phyloP scores from a whole-genome alignment of 2,113 vertebrate species.

The Strigops habroptila region DNA sequence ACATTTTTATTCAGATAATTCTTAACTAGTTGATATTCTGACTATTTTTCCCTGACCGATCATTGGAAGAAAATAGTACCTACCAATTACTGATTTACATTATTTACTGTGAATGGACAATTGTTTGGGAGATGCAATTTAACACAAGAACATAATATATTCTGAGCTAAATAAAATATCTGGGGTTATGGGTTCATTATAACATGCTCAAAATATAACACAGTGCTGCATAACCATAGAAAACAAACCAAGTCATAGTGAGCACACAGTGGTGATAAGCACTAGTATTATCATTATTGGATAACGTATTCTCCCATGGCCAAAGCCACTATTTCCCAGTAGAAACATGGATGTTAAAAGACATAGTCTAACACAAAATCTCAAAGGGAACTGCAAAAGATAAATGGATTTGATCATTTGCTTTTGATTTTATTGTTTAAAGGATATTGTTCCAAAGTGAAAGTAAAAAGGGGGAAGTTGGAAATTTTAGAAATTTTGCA shows the following conservation, averaged over 20 bases:
- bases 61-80: background rate
- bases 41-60: background rate
- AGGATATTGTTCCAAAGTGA: constrained; percentile 25
- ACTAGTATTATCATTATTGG: constrained; percentile 32
- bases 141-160: background rate
- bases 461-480: constrained; percentile 35
- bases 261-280: constrained; percentile 5
- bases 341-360: constrained; percentile 48
- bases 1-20: background rate
- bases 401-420: constrained; percentile 1
- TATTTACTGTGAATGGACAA: background rate
- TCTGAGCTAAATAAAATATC: background rate
- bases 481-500: constrained; percentile 23
- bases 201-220: constrained; percentile 17
- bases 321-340: constrained; percentile 35
- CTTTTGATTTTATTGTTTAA: constrained; percentile 60
- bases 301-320: constrained; percentile 50
- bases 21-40: background rate
- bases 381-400: constrained; percentile 16
- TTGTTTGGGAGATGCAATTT: background rate
- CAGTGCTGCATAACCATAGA: background rate
- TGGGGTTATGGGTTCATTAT: background rate
- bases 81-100: background rate
- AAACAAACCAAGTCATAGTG: background rate
- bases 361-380: constrained; percentile 37